These are phyloP conservation scores for Diarsia brunnea DNA, from an alignment of 2,888 invertebrate genomes.

Conservation along the genomic window DNA sequence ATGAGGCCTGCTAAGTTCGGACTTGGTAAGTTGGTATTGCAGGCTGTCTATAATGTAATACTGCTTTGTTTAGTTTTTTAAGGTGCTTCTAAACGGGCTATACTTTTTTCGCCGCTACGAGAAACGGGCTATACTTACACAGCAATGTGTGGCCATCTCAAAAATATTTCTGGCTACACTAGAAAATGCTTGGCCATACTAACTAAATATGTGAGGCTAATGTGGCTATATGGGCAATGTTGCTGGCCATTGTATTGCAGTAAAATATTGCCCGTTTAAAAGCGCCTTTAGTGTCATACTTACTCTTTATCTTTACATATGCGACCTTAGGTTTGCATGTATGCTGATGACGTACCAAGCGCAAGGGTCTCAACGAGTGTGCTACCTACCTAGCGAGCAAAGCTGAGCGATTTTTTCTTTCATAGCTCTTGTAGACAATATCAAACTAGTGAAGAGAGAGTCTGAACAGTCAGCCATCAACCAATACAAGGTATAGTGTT, in stretches of 20 bases:
- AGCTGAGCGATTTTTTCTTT: neutral
- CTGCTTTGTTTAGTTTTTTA: too few species aligned
- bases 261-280: too few species aligned
- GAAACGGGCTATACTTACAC: too few species aligned
- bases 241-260: too few species aligned
- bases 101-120: too few species aligned
- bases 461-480: neutral
- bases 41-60: neutral
- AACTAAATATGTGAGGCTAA: too few species aligned
- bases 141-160: too few species aligned
- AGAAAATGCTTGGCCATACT: too few species aligned
- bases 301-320: neutral
- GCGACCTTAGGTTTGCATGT: too few species aligned
- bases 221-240: too few species aligned
- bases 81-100: too few species aligned
- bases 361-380: neutral
- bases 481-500: neutral
- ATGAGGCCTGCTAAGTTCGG: slow-evolving; percentile 70
- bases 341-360: neutral
- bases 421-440: neutral
- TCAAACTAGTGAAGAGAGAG: neutral
- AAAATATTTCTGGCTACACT: too few species aligned
- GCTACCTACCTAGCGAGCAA: neutral
- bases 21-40: slow-evolving; percentile 54
- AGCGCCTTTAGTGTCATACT: neutral